phyloP scores from a whole-genome alignment of 2,888 invertebrate genomes.

The Sinhomidia bicolor region DNA sequence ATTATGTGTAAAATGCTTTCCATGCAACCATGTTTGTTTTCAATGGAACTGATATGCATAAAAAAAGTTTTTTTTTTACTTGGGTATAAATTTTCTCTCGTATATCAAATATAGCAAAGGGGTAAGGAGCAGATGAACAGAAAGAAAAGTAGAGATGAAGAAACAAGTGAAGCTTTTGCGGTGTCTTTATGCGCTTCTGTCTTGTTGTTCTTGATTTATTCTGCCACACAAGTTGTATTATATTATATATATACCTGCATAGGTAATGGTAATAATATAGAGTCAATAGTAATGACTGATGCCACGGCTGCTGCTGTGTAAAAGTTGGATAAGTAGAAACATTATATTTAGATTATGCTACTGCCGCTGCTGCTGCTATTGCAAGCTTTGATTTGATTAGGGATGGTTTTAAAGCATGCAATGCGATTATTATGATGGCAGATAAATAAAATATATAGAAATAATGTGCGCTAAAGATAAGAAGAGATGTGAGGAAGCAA shows the following conservation, averaged over 20 bases:
- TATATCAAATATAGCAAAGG: too few relatives aligned
- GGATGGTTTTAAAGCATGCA: conserved; percentile 48
- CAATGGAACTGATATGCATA: too few relatives aligned
- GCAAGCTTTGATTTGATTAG: conserved; percentile 56
- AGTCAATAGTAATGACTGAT: background rate
- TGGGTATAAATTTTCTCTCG: too few relatives aligned
- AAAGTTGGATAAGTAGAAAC: background rate
- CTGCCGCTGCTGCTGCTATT: background rate
- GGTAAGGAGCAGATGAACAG: background rate
- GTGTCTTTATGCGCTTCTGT: conserved; percentile 7
- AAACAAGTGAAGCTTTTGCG: conserved; percentile 13
- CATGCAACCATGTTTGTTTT: too few relatives aligned
- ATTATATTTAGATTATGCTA: too few relatives aligned
- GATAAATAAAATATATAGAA: conserved; percentile 36
- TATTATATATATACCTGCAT: background rate
- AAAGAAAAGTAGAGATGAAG: background rate
- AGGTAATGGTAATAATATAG: background rate
- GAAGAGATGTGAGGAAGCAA: conserved; percentile 2
- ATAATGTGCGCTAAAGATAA: conserved; percentile 12
- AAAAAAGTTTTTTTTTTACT: too few relatives aligned
- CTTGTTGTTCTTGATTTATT: conserved; percentile 31
- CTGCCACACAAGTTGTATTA: conserved; percentile 56
- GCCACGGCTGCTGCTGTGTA: too few relatives aligned
- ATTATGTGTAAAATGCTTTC: too few relatives aligned
- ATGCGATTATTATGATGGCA: background rate